Base-by-base conservation (phyloP, 2,888 invertebrate species). In the Protodeltote pygarga region DNA sequence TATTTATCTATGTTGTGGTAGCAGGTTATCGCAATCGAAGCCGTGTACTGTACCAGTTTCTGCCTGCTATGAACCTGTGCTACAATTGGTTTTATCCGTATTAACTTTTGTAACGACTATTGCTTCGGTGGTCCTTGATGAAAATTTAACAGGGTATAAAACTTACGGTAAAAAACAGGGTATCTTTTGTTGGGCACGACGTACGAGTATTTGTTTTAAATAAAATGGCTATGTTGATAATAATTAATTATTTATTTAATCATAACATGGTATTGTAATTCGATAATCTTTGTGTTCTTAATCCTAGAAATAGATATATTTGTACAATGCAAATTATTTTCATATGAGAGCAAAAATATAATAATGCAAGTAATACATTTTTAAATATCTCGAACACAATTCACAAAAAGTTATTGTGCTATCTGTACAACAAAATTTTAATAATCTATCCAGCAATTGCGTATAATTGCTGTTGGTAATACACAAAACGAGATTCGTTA, bases 401-500 rank as follows among this genome's bases (percentile, higher is more conserved):
- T 23, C 17, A 5, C n/a, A 32, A 5, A 23, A 17, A 17, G 16
- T n/a, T 17, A 39, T 44, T 40, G 40, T 5, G 16, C 6, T 25
- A 32, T 38, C 8, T 19, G 13, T 11, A 19, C 9, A 15, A 2
- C n/a, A n/a, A 3, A 1, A n/a, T 38, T 40, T 42, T 39, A 29
- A 29, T 34, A 60, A 47, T 38, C 19, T 27, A 11, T 41, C 51
- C 14, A 8, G 27, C 16, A 33, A 35, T 46, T 52, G 3, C 32
- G 23, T 28, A 16, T 59, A 59, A 63, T 65, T 53, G 50, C 34
- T 28, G 44, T 34, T 52, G 46, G 34, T 41, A 53, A 48, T 54
- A 57, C 35, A 57, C 35, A 67, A 55, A 67, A 34, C 38, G 37
- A 33, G 54, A 45, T 65, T 69, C 57, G 59, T 71, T 71, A 62